Conservation (phyloP, 2,888 invertebrate genomes). For the Ptilodon capucinus region DNA sequence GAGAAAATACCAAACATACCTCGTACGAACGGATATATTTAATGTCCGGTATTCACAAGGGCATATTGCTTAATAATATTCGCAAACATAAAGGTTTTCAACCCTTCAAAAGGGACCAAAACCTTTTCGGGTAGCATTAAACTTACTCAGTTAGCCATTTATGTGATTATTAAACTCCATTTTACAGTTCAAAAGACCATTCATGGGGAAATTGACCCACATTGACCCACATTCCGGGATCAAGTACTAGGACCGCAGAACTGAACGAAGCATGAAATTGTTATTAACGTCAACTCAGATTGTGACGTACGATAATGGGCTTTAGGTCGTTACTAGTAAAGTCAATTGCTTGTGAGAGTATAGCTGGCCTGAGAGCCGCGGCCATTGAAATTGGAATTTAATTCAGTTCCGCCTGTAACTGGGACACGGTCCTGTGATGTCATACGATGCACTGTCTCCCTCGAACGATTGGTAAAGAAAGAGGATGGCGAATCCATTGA, state of each 20-base stretch:
- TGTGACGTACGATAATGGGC: slow-evolving; percentile 13
- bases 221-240: slow-evolving; percentile 42
- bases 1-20: background rate
- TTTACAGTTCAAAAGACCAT: slow-evolving; percentile 40
- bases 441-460: slow-evolving; percentile 42
- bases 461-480: slow-evolving; percentile 28
- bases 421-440: slow-evolving; percentile 54
- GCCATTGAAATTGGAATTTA: slow-evolving; percentile 32
- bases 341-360: slow-evolving; percentile 2
- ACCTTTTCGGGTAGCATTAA: slow-evolving; percentile 22
- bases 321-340: slow-evolving; percentile 5
- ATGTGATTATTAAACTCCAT: slow-evolving; percentile 22
- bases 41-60: slow-evolving; percentile 8
- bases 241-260: slow-evolving; percentile 25
- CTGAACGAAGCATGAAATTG: slow-evolving; percentile 17
- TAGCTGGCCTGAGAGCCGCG: slow-evolving; percentile 3
- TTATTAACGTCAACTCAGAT: slow-evolving; percentile 7
- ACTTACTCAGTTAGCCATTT: slow-evolving; percentile 14
- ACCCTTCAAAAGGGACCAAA: slow-evolving; percentile 13
- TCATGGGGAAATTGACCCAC: slow-evolving; percentile 47
- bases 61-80: slow-evolving; percentile 7
- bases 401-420: slow-evolving; percentile 34
- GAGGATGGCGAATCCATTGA: slow-evolving; percentile 53
- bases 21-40: slow-evolving; percentile 10
- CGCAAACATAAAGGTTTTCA: slow-evolving; percentile 13